phyloP scores from a whole-genome alignment of 2,113 vertebrate genomes.

The Rostratula benghalensis region DNA sequence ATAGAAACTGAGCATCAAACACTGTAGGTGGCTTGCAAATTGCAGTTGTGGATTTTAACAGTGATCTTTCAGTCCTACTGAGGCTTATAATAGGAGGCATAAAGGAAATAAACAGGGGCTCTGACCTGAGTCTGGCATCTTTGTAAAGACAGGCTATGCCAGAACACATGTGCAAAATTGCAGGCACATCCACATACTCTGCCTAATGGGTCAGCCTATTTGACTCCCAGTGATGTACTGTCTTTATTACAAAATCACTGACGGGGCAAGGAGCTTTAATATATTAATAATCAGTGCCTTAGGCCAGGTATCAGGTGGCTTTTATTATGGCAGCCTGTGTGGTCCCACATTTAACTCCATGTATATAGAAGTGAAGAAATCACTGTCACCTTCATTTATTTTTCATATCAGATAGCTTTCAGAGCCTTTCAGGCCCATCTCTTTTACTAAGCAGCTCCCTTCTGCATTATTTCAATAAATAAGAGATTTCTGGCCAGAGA shows the following conservation, averaged over 20 bases:
- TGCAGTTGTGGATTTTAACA: not conserved
- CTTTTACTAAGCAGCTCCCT: not conserved
- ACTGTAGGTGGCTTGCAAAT: not conserved
- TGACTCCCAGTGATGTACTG: not conserved
- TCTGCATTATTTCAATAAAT: not conserved
- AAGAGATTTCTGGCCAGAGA: not conserved
- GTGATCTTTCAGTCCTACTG: not conserved
- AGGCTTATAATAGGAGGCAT: not conserved
- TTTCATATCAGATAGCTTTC: not conserved
- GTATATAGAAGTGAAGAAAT: not conserved
- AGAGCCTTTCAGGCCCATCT: not conserved
- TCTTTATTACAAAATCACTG: constrained; percentile 6
- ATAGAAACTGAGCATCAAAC: not conserved
- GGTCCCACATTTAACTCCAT: constrained; percentile 28
- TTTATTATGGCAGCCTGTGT: constrained; percentile 54
- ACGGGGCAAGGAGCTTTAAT: not conserved
- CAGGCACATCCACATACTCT: not conserved
- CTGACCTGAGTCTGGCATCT: not conserved
- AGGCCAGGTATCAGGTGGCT: constrained; percentile 49
- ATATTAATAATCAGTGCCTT: constrained; percentile 22
- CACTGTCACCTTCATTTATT: not conserved
- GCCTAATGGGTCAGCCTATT: not conserved
- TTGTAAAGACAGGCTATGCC: not conserved
- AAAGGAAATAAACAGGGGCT: not conserved
- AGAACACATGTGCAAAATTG: not conserved